Evolutionary conservation across 2,797 vertebrate genomes (phyloP).

Genomic region (Sebastes taczanowskii): DNA sequence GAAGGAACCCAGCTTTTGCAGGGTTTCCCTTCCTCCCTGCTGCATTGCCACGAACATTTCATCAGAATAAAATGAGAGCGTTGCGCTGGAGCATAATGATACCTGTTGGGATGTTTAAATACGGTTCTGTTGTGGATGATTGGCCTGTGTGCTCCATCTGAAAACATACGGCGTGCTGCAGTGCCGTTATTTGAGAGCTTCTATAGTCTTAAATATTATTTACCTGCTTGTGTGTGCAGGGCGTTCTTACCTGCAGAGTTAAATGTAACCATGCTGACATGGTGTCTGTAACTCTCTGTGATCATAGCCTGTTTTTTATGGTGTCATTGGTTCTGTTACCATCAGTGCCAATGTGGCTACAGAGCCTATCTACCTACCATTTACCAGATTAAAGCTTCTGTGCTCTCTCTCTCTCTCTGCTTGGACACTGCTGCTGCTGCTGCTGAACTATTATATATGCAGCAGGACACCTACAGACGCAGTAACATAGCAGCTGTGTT

Average conservation of each 20-base stretch:
- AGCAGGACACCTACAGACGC: not conserved
- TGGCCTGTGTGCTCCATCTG: not conserved
- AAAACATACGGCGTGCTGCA: slow-evolving; percentile 37
- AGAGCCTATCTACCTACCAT: slow-evolving; percentile 28
- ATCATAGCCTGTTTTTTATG: slow-evolving; percentile 41
- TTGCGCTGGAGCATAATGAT: slow-evolving; percentile 31
- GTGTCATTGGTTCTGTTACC: slow-evolving; percentile 24
- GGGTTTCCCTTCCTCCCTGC: not conserved
- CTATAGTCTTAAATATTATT: slow-evolving; percentile 44
- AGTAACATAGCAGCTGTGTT: not conserved
- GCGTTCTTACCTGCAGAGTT: slow-evolving; percentile 3
- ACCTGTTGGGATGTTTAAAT: slow-evolving; percentile 30
- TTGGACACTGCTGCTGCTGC: not conserved
- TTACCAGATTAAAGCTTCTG: slow-evolving; percentile 41
- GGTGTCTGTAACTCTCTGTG: slow-evolving; percentile 19
- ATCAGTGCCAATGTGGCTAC: not conserved
- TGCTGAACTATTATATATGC: not conserved
- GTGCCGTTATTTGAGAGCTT: slow-evolving; percentile 35
- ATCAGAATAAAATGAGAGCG: not conserved
- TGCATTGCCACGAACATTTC: not conserved
- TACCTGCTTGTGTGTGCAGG: slow-evolving; percentile 11
- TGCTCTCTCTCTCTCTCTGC: not conserved
- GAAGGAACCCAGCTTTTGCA: not conserved
- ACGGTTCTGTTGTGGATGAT: slow-evolving; percentile 16
- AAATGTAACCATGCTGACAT: slow-evolving; percentile 56